Evolutionary conservation across 2,888 invertebrate species (phyloP), one percentile per base, ranked within the genome.

Genomic region (Aphelenchoides bicaudatus): DNA sequence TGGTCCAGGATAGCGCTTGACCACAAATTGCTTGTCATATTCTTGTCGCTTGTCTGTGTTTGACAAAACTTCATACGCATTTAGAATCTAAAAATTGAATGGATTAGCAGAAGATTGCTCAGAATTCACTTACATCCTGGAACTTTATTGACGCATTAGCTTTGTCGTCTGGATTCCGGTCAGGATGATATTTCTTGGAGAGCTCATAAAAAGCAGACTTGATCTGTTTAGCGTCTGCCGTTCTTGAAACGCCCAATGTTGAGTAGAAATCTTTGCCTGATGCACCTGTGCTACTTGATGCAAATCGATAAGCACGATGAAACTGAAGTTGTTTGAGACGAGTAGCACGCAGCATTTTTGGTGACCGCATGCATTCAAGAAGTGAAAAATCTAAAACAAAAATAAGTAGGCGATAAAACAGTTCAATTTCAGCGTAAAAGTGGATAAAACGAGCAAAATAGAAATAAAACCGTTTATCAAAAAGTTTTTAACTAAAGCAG

Each of bases 141-240:
- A 76, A 76, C 38, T 63, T 67, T 38, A 68, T 70, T 1, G 72
- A 65, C 16, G 74, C 65, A 28, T 68, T 69, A 3, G 69, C 71
- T 28, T 63, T 60, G 34, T 70, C 66, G 0, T 64, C 56, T 2
- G 65, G 63, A 61, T 74, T 75, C 37, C 64, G 63, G 57, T 77
- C 77, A 1, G 77, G 77, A 56, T 77, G 77, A 53, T 75, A 70
- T 49, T 70, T 67, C 61, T 75, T 77, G 30, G 75, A 74, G 5
- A 75, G 63, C 23, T 66, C 59, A 58, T 73, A 77, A 39, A 73
- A 77, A 2, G 77, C 75, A 8, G 70, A 56, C 55, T 77, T 77
- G 23, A 77, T 70, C 38, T 75, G 72, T 54, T 73, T 72, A 10
- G 62, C 27, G 4, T 63, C 57, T 5, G 74, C 72, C 25, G 48